These are phyloP conservation scores for Drosophila pseudoobscura DNA, from an alignment of 1,140 invertebrate genomes.

Conservation along the genomic window DNA sequence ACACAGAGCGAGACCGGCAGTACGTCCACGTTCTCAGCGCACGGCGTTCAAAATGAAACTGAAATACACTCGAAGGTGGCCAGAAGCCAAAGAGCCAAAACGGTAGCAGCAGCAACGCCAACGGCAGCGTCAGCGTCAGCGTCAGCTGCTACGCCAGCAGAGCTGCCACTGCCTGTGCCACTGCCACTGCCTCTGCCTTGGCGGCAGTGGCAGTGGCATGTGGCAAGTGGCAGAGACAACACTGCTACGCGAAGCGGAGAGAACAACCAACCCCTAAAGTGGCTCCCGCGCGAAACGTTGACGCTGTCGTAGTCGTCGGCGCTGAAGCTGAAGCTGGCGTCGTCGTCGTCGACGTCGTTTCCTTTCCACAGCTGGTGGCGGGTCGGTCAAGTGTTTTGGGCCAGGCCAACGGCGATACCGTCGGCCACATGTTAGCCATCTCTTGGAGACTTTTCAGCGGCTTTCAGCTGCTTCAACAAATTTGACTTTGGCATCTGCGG, in stretches of 20 bases:
- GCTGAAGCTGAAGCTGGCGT: slow-evolving; percentile 13
- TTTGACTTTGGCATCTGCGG: slow-evolving; percentile 58
- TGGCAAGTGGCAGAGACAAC: slow-evolving; percentile 31
- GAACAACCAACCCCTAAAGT: slow-evolving; percentile 66
- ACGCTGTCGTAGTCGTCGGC: slow-evolving; percentile 19
- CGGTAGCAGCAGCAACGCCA: slow-evolving; percentile 18
- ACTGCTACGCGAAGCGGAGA: slow-evolving; percentile 10
- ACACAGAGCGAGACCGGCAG: slow-evolving; percentile 5
- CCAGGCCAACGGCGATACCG: slow-evolving; percentile 8
- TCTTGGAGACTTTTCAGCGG: slow-evolving; percentile 44
- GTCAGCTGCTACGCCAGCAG: slow-evolving; percentile 14
- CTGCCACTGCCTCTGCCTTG: not conserved
- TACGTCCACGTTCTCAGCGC: slow-evolving; percentile 65
- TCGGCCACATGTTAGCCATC: slow-evolving; percentile 59
- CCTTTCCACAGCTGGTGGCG: slow-evolving; percentile 35
- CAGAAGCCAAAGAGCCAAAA: slow-evolving; percentile 56
- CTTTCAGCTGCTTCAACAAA: slow-evolving; percentile 25
- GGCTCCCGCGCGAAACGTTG: slow-evolving; percentile 29
- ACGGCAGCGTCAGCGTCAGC: slow-evolving; percentile 28
- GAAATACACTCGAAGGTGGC: slow-evolving; percentile 69
- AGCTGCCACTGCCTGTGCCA: not conserved
- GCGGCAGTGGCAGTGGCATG: slow-evolving; percentile 11
- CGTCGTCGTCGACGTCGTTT: slow-evolving; percentile 16
- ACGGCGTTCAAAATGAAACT: slow-evolving; percentile 83
- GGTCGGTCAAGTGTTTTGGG: slow-evolving; percentile 62